These are phyloP conservation scores for Lerista edwardsae DNA, from an alignment of 2,797 vertebrate genomes.

Conservation along the genomic window DNA sequence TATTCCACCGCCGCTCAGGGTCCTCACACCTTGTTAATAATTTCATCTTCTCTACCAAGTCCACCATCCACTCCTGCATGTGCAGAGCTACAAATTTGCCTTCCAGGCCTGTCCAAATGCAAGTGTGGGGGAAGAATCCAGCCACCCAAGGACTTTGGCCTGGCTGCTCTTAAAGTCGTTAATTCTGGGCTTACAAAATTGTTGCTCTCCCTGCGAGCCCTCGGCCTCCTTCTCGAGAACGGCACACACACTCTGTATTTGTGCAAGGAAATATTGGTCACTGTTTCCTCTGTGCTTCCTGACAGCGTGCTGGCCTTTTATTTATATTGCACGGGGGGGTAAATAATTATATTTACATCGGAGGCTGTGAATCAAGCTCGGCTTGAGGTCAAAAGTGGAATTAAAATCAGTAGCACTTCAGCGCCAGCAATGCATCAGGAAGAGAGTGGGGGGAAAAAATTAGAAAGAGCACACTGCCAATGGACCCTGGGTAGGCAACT, in stretches of 20 bases:
- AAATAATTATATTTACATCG: conserved; percentile 1
- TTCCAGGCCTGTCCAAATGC: no score
- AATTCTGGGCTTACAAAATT: neutral
- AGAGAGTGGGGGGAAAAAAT: neutral
- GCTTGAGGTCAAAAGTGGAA: conserved; percentile 29
- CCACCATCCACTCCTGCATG: no score
- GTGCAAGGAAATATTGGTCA: neutral
- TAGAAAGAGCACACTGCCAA: neutral
- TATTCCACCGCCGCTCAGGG: no score
- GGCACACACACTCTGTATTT: neutral
- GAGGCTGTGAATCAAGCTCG: conserved; percentile 1
- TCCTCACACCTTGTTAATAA: no score
- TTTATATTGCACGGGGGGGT: accelerated
- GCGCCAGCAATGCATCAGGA: neutral
- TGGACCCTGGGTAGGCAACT: neutral
- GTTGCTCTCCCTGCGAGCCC: no score
- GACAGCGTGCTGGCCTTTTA: neutral
- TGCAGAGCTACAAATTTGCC: no score
- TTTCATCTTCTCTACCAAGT: no score
- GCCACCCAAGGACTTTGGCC: no score
- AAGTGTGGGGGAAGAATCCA: no score
- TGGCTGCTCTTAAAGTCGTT: no score
- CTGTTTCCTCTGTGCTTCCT: neutral
- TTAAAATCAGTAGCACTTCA: neutral
- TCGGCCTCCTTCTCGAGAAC: neutral